Evolutionary conservation across 1,140 invertebrate species (phyloP), one percentile per base, ranked within the genome.

Genomic region (Dysdera silvatica): DNA sequence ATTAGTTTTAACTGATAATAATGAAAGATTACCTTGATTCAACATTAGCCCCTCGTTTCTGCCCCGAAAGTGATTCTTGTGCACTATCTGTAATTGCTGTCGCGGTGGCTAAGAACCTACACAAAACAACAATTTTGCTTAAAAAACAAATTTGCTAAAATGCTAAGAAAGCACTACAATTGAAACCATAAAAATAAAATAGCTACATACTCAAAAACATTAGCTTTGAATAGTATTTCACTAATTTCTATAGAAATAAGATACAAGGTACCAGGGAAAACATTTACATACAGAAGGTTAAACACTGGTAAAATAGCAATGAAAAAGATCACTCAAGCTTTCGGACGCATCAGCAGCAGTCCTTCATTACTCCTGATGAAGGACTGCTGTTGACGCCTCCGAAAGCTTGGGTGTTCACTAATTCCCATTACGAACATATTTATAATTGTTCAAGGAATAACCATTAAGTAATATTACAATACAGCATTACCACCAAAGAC

Each of bases 41-140:
- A 12, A 99, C 92, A 73, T 94, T 95, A 4, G 95, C 93, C 40
- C 89, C 91, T 67, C 93, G 82, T 74, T 88, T 89, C 76, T 99
- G 95, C 0, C 96, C 96, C 49, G 95, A 91, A 48, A 99, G 93
- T 0, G 93, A 97, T 71, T 95, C 90, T 66, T 93, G 89, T 31
- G 94, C 95, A 78, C 88, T 79, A 71, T 97, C 94, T 40, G 91
- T 88, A 66, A 98, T 88, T 4, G 88, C 88, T 20, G 94, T 96
- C 0, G 93, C 93, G 58, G 95, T 84, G 8, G 90, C 85, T 79
- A 95, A 84, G 73, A 98, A 95, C 68, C 91, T 85, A 57, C 8
- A 60, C 35, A 37, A 53, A 2, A 45, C 10, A 10, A 16, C 5
- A n/a, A n/a, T n/a, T n/a, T n/a, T n/a, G n/a, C n/a, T n/a, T n/a